Evolutionary conservation across 1,140 invertebrate genomes (phyloP), one percentile per base, ranked within the genome.

Genomic region (Diabrotica undecimpunctata): DNA sequence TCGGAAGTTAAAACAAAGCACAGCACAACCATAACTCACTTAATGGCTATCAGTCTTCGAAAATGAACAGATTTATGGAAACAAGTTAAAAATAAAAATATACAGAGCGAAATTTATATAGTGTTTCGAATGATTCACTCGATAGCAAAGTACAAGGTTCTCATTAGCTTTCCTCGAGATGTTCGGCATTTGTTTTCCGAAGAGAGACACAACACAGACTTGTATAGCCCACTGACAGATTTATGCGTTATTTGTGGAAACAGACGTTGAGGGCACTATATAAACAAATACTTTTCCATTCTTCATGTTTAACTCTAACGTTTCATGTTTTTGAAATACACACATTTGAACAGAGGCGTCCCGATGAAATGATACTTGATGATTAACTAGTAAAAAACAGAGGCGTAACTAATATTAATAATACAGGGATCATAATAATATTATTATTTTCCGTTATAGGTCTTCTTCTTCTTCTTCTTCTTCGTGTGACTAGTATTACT

Each of bases 211-310:
- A 68, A 56, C 57, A 61, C 66, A 70, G 65, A 52, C 66, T 61
- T 64, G 54, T 55, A 61, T 64, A 61, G 62, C 13, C 59, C 61
- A 66, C 41, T 53, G 61, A 70, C 66, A 57, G 69, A 70, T 70
- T 70, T 70, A 70, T 70, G 54, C 51, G 66, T 64, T 66, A 65
- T 55, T 55, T 55, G 67, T 68, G 66, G 66, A 70, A 68, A 68
- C 69, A 68, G 69, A 70, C 61, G 58, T 61, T 62, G 59, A 13
- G 38, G 62, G 63, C 39, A 41, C 60, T 70, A 38, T 65, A 62
- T 65, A 64, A 70, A 70, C 68, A 70, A 67, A 70, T 55, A 55
- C 11, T 1, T 14, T 14, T 55, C 54, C 54, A 55, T 55, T 55
- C 54, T 55, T 55, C 35, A 55, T 14, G 35, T 14, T 25, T 14